Percentiles rank a stretch among this genome's conserved stretches.
Evolutionary conservation across 2,888 invertebrate species (phyloP).

Genomic region (Leptothorax acervorum): DNA sequence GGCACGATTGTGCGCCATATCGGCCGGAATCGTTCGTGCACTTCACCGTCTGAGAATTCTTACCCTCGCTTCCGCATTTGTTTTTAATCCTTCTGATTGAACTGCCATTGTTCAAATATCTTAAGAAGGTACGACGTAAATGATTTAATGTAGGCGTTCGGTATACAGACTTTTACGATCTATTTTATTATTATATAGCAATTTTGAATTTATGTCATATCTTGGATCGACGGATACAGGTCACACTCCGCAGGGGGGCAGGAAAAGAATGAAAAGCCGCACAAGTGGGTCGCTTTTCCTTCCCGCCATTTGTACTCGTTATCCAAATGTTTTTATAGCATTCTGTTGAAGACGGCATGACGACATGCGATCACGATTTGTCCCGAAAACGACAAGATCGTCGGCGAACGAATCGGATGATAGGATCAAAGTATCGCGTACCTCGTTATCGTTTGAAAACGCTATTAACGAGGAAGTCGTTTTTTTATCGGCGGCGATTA

Average conservation of each 20-base stretch:
- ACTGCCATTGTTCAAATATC: neutral
- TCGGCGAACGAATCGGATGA: neutral
- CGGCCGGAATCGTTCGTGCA: constrained; percentile 14
- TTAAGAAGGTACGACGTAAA: neutral
- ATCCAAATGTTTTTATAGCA: neutral
- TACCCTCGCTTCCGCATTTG: constrained; percentile 10
- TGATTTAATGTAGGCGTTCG: neutral
- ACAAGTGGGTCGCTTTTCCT: constrained; percentile 46
- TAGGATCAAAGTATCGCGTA: neutral
- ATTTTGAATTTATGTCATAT: constrained; percentile 14
- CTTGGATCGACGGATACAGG: neutral
- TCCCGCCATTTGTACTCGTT: neutral
- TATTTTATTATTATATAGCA: neutral
- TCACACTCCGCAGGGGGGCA: neutral
- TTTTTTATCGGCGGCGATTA: constrained; percentile 12
- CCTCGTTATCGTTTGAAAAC: neutral
- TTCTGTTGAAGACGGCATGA: neutral
- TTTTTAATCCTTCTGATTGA: constrained; percentile 4
- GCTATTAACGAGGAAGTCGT: constrained; percentile 24
- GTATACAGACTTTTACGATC: neutral
- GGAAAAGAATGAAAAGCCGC: neutral
- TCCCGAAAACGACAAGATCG: neutral
- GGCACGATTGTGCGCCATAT: constrained; percentile 43
- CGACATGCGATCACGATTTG: neutral
- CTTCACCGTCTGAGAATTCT: constrained; percentile 34